phyloP scores from a whole-genome alignment of 2,888 invertebrate species.

The Athalia circularis region DNA sequence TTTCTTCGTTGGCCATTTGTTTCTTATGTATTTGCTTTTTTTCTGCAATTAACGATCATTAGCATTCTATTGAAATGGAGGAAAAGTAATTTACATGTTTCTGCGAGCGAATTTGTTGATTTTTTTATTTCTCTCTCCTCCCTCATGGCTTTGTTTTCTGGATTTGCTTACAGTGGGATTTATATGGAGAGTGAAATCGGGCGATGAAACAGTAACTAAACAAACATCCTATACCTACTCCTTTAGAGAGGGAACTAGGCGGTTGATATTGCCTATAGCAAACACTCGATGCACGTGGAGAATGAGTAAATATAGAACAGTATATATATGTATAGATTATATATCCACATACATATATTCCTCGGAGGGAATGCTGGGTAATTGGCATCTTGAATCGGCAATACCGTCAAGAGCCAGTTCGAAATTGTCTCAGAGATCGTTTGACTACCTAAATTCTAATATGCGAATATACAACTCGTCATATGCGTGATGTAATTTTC shows the following conservation, averaged over 20 bases:
- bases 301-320: slow-evolving; percentile 26
- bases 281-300: slow-evolving; percentile 18
- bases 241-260: neutral
- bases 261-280: neutral
- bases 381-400: slow-evolving; percentile 37
- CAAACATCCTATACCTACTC: neutral
- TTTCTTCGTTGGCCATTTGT: too few relatives aligned
- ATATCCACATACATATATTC: neutral
- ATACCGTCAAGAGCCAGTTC: slow-evolving; percentile 27
- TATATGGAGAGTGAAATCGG: too few relatives aligned
- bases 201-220: neutral
- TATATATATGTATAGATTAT: too few relatives aligned
- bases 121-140: neutral
- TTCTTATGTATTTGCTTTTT: too few relatives aligned
- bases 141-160: neutral
- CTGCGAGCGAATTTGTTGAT: too few relatives aligned
- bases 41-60: too few relatives aligned
- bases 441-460: neutral
- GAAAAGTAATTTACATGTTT: too few relatives aligned
- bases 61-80: too few relatives aligned
- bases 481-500: too few relatives aligned
- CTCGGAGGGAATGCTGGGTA: slow-evolving; percentile 17
- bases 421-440: slow-evolving; percentile 22
- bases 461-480: neutral
- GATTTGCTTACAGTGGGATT: too few relatives aligned